phyloP scores from a whole-genome alignment of 2,888 invertebrate genomes.

The Xanthia icteritia region DNA sequence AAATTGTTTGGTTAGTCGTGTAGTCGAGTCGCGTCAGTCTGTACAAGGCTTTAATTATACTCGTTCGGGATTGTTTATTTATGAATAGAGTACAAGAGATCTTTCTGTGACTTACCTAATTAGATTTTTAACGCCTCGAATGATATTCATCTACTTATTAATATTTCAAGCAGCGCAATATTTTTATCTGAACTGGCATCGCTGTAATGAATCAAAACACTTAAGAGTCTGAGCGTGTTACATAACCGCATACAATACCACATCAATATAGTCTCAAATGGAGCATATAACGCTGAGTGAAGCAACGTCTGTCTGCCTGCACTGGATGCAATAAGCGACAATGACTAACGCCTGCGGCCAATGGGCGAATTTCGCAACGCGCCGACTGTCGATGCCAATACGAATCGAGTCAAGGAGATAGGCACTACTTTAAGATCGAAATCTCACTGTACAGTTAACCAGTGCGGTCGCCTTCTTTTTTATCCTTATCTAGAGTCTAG shows the following conservation, averaged over 20 bases:
- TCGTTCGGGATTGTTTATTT: constrained; percentile 27
- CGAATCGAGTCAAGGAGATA: constrained; percentile 85
- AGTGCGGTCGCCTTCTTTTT: constrained; percentile 78
- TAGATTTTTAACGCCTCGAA: neutral
- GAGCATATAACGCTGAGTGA: constrained; percentile 65
- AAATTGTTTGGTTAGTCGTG: too few species aligned
- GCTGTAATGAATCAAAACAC: constrained; percentile 40
- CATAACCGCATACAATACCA: constrained; percentile 56
- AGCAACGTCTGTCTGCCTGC: constrained; percentile 69
- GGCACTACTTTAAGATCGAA: constrained; percentile 75
- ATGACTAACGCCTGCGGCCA: constrained; percentile 81
- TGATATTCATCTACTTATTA: neutral
- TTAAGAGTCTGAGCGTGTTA: constrained; percentile 42
- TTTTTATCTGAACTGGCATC: constrained; percentile 39
- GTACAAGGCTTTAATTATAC: neutral
- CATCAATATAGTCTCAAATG: constrained; percentile 64
- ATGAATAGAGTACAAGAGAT: neutral
- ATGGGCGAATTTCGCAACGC: constrained; percentile 84
- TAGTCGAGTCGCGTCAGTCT: too few species aligned
- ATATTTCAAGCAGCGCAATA: constrained; percentile 28
- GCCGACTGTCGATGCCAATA: constrained; percentile 80
- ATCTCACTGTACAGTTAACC: constrained; percentile 78
- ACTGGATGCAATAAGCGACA: constrained; percentile 84
- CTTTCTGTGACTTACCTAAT: neutral
- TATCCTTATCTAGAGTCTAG: constrained; percentile 74